Evolutionary conservation across 2,888 invertebrate species (phyloP).

Genomic region (Ptychoptera contaminata): DNA sequence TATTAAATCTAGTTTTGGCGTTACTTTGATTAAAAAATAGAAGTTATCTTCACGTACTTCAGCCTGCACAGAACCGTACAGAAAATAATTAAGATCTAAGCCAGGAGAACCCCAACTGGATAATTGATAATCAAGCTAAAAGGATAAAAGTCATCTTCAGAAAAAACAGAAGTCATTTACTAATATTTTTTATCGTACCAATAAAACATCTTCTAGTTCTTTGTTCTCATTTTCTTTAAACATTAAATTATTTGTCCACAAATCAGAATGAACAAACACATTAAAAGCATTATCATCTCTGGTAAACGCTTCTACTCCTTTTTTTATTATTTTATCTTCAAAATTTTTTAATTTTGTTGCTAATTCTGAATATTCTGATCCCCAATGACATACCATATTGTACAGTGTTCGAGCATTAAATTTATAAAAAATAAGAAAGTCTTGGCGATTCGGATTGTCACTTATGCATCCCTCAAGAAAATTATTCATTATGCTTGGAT

Average conservation of each 20-base stretch:
- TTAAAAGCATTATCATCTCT: conserved; percentile 19
- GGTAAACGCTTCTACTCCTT: conserved; percentile 21
- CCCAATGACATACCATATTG: conserved; percentile 25
- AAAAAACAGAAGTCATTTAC: background rate
- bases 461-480: conserved; percentile 26
- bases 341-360: conserved; percentile 26
- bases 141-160: background rate
- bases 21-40: conserved; percentile 18
- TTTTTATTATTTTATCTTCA: conserved; percentile 23
- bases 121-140: conserved; percentile 26
- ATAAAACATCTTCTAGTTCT: conserved; percentile 23
- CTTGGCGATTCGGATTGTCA: conserved; percentile 25
- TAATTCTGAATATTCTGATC: conserved; percentile 23
- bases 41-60: conserved; percentile 25
- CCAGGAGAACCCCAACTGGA: conserved; percentile 27
- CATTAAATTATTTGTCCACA: conserved; percentile 29
- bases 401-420: conserved; percentile 26
- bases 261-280: conserved; percentile 25
- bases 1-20: background rate
- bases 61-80: conserved; percentile 26
- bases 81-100: conserved; percentile 26
- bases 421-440: conserved; percentile 25
- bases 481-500: conserved; percentile 21
- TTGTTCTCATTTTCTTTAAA: conserved; percentile 22
- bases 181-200: conserved; percentile 16